Evolutionary conservation across 2,113 vertebrate genomes (phyloP), one percentile per base, ranked within the genome.

Genomic region (Hippocampus mohnikei): DNA sequence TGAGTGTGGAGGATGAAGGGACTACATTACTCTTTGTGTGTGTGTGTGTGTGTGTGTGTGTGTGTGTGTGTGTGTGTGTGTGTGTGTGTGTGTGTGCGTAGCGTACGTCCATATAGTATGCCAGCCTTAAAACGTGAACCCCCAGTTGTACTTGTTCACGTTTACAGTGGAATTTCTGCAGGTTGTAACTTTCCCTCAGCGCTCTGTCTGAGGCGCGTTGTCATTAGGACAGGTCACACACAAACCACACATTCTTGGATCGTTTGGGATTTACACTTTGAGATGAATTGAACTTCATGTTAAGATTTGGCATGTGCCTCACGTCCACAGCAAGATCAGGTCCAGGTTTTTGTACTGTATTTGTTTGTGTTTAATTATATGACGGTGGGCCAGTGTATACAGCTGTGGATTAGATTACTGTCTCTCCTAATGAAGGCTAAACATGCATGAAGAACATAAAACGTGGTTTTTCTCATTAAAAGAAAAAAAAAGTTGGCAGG

Each of bases 1-100:
- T 86, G 84, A 88, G 77, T 68, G 48, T 69, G 75, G 71, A 81
- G 11, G 46, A 86, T 83, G 59, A 66, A 77, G 79, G 68, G 69
- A 66, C 68, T 33, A 52, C 37, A 59, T 79, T 78, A 55, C 68
- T 77, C 18, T 79, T 65, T 29, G 29, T 29, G 29, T 29, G 29
- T 29, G 29, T 29, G 29, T 29, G 29, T 29, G 29, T 29, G 29
- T 29, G 29, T 29, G 29, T 29, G 29, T 29, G 29, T 29, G 29
- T 29, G 29, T 29, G 29, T 29, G 29, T 29, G 29, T 65, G 29
- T 29, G 29, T 29, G 5, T 37, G 29, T 33, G 29, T 5, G 5
- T 33, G 29, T 33, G 33, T 37, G 33, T 37, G 33, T 5, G 33
- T 37, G 33, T 37, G 29, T 37, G 33, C 2, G 33, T 37, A 37